phyloP scores from a whole-genome alignment of 2,888 invertebrate species.

The Bugulina stolonifera region DNA sequence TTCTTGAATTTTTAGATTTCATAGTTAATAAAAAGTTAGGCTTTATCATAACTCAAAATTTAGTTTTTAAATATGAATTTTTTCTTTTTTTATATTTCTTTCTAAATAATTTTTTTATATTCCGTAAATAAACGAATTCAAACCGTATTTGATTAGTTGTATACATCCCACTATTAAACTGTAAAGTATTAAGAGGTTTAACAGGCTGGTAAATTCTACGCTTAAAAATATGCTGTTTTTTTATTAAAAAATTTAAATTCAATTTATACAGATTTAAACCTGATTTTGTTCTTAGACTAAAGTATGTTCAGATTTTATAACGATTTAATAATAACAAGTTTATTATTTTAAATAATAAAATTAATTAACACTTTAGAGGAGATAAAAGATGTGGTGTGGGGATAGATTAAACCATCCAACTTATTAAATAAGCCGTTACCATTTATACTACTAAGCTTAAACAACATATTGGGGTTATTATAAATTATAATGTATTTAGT shows the following conservation, averaged over 20 bases:
- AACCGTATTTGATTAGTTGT: background rate
- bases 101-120: background rate
- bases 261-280: background rate
- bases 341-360: no score
- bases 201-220: background rate
- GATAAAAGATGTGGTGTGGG: no score
- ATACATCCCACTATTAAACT: background rate
- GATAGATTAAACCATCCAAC: no score
- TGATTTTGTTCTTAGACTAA: background rate
- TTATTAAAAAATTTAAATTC: background rate
- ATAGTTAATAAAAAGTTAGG: background rate
- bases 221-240: background rate
- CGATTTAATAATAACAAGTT: no score
- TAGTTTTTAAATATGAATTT: background rate
- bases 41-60: background rate
- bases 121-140: background rate
- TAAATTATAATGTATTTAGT: no score
- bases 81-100: background rate
- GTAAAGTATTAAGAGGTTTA: background rate
- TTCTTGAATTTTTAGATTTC: background rate
- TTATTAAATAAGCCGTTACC: no score
- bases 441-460: background rate
- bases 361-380: no score
- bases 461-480: no score
- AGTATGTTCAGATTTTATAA: no score